Conservation (phyloP, 2,113 vertebrate genomes). For the Hemiprocne comata region DNA sequence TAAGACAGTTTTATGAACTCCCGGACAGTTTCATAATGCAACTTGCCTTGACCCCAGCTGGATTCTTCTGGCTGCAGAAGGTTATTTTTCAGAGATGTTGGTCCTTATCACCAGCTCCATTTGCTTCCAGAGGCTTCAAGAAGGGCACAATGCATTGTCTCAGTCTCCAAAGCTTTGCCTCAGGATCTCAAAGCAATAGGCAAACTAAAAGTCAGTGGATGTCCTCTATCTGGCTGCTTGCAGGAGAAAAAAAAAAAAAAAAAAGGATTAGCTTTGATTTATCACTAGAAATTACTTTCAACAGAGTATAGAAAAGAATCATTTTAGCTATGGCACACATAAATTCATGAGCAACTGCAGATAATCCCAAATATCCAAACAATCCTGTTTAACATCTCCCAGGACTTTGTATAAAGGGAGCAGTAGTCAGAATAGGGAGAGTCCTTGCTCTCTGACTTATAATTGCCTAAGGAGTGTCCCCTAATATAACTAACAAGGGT, state of each 20-base stretch:
- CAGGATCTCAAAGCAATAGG: fast-evolving
- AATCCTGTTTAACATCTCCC: not conserved
- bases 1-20: not conserved
- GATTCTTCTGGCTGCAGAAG: not conserved
- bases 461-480: constrained; percentile 54
- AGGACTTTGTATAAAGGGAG: not conserved
- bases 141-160: fast-evolving
- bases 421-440: not conserved
- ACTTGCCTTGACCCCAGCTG: not conserved
- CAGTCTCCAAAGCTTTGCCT: not conserved
- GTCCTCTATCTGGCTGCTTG: fast-evolving
- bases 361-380: not conserved
- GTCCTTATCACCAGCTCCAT: not conserved
- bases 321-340: fast-evolving
- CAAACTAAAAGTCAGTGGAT: not conserved
- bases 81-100: not conserved
- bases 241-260: not conserved
- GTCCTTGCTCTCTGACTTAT: not conserved
- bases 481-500: constrained; percentile 41
- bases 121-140: not conserved
- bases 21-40: not conserved
- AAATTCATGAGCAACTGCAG: not conserved
- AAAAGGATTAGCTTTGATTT: not conserved
- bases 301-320: fast-evolving
- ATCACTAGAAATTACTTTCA: not conserved